Percentiles rank a stretch among this genome's conserved stretches.
These are phyloP conservation scores for Cottus gobio DNA, from an alignment of 2,113 vertebrate genomes.

Conservation along the genomic window DNA sequence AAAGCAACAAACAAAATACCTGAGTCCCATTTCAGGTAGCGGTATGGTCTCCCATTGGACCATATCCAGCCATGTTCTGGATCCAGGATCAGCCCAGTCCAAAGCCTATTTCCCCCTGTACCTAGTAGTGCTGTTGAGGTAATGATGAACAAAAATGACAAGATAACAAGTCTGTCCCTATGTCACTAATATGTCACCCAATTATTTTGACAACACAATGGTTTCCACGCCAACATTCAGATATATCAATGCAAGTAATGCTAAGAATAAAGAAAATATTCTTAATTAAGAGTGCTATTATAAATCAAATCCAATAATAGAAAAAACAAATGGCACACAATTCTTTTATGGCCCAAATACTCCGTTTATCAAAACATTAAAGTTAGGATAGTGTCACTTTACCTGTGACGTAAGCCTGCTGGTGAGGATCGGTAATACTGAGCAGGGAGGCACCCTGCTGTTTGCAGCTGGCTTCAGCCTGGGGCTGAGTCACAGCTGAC, in stretches of 20 bases:
- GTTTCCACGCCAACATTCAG: not conserved
- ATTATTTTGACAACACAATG: not conserved
- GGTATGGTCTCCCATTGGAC: slow-evolving; percentile 85
- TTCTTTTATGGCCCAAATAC: not conserved
- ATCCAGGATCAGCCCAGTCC: slow-evolving; percentile 89
- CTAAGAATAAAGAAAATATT: not conserved
- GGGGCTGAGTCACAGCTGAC: slow-evolving; percentile 88
- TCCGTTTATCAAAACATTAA: not conserved
- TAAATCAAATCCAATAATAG: not conserved
- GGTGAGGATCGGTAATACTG: slow-evolving; percentile 87
- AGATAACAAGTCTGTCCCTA: not conserved
- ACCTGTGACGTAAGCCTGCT: slow-evolving; percentile 90
- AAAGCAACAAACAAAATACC: slow-evolving; percentile 80
- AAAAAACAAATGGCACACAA: not conserved
- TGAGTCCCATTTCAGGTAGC: slow-evolving; percentile 91
- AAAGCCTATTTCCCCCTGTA: slow-evolving; percentile 65
- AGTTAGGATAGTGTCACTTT: slow-evolving; percentile 5
- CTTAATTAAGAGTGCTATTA: not conserved
- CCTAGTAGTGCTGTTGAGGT: slow-evolving; percentile 16
- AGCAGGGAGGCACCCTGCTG: slow-evolving; percentile 87
- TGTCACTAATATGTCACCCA: not conserved
- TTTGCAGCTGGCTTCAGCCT: slow-evolving; percentile 91
- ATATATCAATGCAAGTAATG: not conserved
- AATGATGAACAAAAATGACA: not conserved
- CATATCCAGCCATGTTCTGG: slow-evolving; percentile 89